Base-by-base conservation (phyloP, 1,140 invertebrate species). In the Daktulosphaira vitifoliae region DNA sequence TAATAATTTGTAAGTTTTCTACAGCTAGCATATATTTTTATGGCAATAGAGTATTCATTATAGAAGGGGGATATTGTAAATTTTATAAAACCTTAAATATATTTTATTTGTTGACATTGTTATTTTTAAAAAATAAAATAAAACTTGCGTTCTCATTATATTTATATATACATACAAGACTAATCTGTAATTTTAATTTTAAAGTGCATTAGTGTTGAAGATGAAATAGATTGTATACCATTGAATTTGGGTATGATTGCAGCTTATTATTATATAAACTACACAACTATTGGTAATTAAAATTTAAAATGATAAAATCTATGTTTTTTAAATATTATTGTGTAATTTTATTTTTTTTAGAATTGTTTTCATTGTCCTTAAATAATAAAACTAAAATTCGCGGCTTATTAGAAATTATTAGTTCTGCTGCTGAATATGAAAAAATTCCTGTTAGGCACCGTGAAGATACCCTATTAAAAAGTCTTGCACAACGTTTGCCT, bases 241-340 rank as follows among this genome's bases (percentile, higher is more conserved):
- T 78, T 99, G 1, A 99, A 99, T 79, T 78, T 99, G 73, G 97
- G 97, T 67, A 99, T 99, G 94, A 99, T 99, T 76, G 96, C 96
- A 2, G 94, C 96, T 0, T 99, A 99, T 75, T 99, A 99, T 75
- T 99, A 99, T 74, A 99, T 99, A 69, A 98, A 98, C 77, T 99
- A 99, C 71, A 96, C 95, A 0, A 99, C 97, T 0, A 99, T 99
- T 68, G 88, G 87, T 90, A 75, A 76, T 78, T 72, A 20, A 8
- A 29, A 52, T 53, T 53, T 16, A 3, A 29, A 20, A 13, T 39
- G 23, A 15, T 26, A 33, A 33, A 33, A 6, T 59, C 8, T 29
- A 20, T 64, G 16, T 48, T 22, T 65, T 8, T 22, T 39, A 20
- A 44, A 48, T 18, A 42, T 22, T 7, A 3, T 8, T 22, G 33